Evolutionary conservation across 2,888 invertebrate genomes (phyloP).

Genomic region (Aromia moschata): DNA sequence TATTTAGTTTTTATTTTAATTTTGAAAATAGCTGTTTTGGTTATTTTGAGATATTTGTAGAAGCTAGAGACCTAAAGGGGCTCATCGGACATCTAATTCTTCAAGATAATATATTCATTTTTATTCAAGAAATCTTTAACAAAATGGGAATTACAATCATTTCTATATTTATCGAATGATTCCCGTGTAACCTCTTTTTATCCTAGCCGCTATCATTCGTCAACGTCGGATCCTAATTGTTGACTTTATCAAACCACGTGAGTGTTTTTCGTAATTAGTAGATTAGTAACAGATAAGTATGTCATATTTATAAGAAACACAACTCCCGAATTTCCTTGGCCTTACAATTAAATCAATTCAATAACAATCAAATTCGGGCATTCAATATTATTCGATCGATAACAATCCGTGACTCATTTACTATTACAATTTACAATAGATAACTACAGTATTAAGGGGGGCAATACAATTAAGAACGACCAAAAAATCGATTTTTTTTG

Average conservation of each 20-base stretch:
- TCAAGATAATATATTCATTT: not conserved
- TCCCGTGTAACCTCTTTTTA: conserved; percentile 5
- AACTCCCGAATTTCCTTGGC: not conserved
- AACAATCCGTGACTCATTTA: not conserved
- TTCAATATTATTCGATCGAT: conserved; percentile 11
- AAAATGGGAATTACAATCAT: conserved; percentile 8
- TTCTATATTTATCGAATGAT: conserved; percentile 20
- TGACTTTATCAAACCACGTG: not conserved
- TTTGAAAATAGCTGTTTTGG: too few relatives aligned
- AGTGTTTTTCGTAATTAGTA: not conserved
- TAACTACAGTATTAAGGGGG: too few relatives aligned
- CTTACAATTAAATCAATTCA: not conserved
- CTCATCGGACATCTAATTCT: too few relatives aligned
- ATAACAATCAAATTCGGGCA: not conserved
- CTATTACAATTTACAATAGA: conserved; percentile 1
- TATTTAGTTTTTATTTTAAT: too few relatives aligned
- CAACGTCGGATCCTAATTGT: not conserved
- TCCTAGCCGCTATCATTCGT: not conserved
- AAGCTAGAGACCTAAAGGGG: too few relatives aligned
- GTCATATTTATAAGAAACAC: conserved; percentile 3
- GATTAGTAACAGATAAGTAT: conserved; percentile 3
- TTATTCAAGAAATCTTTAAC: not conserved
- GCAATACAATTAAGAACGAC: too few relatives aligned
- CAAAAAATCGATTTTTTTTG: too few relatives aligned
- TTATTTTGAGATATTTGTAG: too few relatives aligned